These are phyloP conservation scores for Polylopha cassiicola DNA, from an alignment of 2,888 invertebrate genomes.

Conservation along the genomic window DNA sequence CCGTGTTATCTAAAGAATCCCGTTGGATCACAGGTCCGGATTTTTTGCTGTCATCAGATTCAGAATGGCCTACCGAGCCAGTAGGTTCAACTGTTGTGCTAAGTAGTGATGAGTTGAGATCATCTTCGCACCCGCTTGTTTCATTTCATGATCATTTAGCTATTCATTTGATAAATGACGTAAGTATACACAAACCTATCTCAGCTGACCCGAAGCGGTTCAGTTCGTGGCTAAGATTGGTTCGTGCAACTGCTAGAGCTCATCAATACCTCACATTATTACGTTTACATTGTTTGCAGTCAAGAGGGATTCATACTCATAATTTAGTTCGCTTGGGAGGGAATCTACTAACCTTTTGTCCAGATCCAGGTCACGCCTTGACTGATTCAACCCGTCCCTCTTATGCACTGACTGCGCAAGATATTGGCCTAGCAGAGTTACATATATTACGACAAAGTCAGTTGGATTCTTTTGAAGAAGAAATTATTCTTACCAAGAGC, in stretches of 20 bases:
- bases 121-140: background rate
- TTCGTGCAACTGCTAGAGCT: background rate
- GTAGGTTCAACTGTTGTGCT: no score
- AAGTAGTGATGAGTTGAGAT: background rate
- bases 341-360: no score
- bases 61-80: conserved; percentile 5
- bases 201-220: conserved; percentile 4
- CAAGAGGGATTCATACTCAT: background rate
- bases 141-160: background rate
- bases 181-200: no score
- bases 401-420: no score
- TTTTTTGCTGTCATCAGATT: background rate
- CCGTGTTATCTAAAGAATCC: background rate
- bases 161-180: no score
- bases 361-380: no score
- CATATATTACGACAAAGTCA: background rate
- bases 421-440: background rate
- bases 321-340: background rate
- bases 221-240: conserved; percentile 4
- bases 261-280: no score
- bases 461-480: background rate
- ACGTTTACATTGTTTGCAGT: no score
- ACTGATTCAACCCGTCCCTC: no score
- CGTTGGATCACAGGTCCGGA: background rate
- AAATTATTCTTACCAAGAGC: background rate